Evolutionary conservation across 2,797 vertebrate genomes (phyloP).

Genomic region (Anomalospiza imberbis): DNA sequence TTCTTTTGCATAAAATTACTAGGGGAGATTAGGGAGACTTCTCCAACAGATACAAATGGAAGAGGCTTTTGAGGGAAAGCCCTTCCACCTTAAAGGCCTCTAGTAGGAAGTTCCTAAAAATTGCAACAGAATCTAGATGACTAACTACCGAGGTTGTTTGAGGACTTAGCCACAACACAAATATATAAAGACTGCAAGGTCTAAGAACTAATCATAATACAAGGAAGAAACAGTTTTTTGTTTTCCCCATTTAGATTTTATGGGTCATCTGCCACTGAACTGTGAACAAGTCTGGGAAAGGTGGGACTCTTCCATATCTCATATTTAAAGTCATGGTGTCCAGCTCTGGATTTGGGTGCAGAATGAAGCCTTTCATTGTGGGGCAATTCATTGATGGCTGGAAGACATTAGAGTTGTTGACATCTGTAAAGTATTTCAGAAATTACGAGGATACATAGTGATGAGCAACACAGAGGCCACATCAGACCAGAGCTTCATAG

Average conservation of each 20-base stretch:
- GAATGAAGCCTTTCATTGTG: not conserved
- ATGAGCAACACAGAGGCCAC: constrained; percentile 19
- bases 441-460: not conserved
- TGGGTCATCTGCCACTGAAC: not conserved
- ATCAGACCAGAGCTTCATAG: not conserved
- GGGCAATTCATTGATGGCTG: not conserved
- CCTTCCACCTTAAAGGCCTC: not conserved
- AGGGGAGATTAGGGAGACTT: not conserved
- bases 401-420: constrained; percentile 32
- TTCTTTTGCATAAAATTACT: not conserved
- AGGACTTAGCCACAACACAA: constrained; percentile 22
- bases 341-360: not conserved
- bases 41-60: not conserved
- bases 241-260: constrained; percentile 1
- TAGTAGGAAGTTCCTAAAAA: constrained; percentile 13
- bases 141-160: not conserved
- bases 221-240: not conserved
- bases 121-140: not conserved
- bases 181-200: not conserved
- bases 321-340: not conserved
- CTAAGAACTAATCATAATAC: not conserved
- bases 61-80: not conserved
- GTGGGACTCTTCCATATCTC: not conserved
- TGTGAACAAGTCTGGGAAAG: constrained; percentile 15
- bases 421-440: constrained; percentile 47